These are phyloP conservation scores for Tupaia chinensis DNA, from an alignment of 2,113 vertebrate genomes.

Conservation along the genomic window DNA sequence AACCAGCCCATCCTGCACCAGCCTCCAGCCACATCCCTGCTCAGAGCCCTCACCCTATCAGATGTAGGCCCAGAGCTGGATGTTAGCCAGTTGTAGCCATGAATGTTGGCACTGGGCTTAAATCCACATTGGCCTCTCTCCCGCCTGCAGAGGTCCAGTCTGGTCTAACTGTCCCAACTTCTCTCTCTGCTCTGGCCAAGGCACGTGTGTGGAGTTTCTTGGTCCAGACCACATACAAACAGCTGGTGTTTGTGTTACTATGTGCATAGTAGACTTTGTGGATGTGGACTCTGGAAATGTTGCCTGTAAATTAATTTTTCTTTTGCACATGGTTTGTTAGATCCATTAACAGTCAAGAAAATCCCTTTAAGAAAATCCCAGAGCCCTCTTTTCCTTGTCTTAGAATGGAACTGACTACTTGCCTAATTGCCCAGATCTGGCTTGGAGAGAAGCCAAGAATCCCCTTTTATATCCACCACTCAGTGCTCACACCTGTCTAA, in stretches of 20 bases:
- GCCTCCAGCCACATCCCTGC: background rate
- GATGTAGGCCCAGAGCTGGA: slow-evolving; percentile 29
- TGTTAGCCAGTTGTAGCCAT: slow-evolving; percentile 12
- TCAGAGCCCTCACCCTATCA: slow-evolving; percentile 3
- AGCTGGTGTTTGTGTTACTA: slow-evolving; percentile 42
- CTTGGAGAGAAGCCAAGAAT: slow-evolving; percentile 43
- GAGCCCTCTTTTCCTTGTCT: slow-evolving; percentile 53
- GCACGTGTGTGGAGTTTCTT: background rate
- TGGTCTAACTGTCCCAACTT: slow-evolving; percentile 47
- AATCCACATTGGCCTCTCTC: slow-evolving; percentile 60
- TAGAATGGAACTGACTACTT: slow-evolving; percentile 59
- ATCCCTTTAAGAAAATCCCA: slow-evolving; percentile 24
- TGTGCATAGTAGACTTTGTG: background rate
- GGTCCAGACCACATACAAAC: background rate
- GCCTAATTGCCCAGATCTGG: slow-evolving; percentile 43
- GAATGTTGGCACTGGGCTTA: slow-evolving; percentile 68
- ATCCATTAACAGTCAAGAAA: background rate
- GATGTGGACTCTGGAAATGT: background rate
- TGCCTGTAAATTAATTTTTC: background rate
- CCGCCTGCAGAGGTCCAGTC: background rate
- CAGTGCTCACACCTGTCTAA: background rate
- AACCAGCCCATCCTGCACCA: slow-evolving; percentile 11
- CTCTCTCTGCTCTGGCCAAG: slow-evolving; percentile 16
- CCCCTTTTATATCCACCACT: background rate
- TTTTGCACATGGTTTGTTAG: slow-evolving; percentile 33